These are phyloP conservation scores for Cephus pulcher DNA, from an alignment of 2,888 invertebrate genomes.

Conservation along the genomic window DNA sequence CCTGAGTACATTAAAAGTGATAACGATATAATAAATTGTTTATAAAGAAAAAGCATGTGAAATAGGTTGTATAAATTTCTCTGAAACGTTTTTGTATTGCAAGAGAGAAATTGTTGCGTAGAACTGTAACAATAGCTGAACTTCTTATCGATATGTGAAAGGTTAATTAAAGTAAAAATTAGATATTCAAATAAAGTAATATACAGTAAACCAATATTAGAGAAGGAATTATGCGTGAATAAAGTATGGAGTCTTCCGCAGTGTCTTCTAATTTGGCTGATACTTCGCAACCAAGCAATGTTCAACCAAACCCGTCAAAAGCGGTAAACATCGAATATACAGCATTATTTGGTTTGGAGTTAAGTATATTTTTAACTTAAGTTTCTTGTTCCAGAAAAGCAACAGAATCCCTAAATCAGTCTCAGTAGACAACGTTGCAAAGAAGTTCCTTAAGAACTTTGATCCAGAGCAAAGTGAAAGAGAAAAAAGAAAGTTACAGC, in stretches of 20 bases:
- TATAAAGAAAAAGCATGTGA: background rate
- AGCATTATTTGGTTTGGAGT: background rate
- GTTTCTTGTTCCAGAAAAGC: background rate
- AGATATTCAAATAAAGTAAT: background rate
- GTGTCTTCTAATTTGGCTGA: background rate
- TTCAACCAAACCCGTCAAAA: background rate
- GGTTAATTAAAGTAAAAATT: background rate
- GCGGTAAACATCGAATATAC: background rate
- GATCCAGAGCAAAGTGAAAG: constrained; percentile 84
- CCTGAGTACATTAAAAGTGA: background rate
- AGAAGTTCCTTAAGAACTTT: constrained; percentile 69
- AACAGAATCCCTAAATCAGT: background rate
- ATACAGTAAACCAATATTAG: background rate
- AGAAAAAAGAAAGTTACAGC: constrained; percentile 81
- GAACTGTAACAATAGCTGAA: background rate
- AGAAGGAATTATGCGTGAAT: background rate
- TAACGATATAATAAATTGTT: background rate
- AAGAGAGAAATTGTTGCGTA: background rate
- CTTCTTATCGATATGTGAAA: background rate
- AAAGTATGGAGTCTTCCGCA: background rate
- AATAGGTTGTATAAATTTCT: background rate
- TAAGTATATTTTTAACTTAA: background rate
- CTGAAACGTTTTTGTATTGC: background rate
- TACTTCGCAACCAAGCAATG: background rate
- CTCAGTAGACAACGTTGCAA: constrained; percentile 46